phyloP scores from a whole-genome alignment of 2,113 vertebrate species.

The Sinocyclocheilus rhinocerous region DNA sequence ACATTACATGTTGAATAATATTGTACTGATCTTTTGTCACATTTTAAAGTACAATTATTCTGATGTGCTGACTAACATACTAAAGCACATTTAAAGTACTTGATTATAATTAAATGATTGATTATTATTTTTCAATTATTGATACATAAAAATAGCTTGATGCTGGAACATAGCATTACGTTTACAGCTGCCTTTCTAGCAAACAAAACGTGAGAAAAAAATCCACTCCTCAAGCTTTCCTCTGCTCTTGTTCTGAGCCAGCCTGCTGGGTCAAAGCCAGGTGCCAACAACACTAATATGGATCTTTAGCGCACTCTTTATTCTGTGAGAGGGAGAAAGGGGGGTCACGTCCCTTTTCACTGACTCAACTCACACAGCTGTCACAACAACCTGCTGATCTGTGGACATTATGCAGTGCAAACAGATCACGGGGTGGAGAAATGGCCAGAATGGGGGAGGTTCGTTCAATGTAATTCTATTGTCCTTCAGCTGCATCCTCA shows the following conservation, averaged over 20 bases:
- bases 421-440: constrained; percentile 37
- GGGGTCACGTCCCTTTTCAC: constrained; percentile 16
- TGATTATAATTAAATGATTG: neutral
- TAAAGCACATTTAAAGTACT: neutral
- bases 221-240: neutral
- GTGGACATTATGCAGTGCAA: constrained; percentile 59
- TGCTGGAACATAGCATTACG: neutral
- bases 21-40: neutral
- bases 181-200: neutral
- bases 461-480: constrained; percentile 24
- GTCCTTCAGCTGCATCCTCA: constrained; percentile 12
- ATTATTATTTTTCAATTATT: no score
- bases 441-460: constrained; percentile 29
- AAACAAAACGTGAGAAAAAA: neutral
- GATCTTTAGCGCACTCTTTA: neutral
- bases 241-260: neutral
- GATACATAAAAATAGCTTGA: neutral
- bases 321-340: neutral
- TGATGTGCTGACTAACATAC: neutral
- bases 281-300: neutral
- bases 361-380: constrained; percentile 59
- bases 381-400: constrained; percentile 60
- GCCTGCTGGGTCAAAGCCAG: constrained; percentile 1
- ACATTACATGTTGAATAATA: no score
- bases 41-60: neutral